Percentiles rank a stretch among this genome's conserved stretches.
Conservation (phyloP, 2,888 invertebrate species). For the Thymelicus acteon region DNA sequence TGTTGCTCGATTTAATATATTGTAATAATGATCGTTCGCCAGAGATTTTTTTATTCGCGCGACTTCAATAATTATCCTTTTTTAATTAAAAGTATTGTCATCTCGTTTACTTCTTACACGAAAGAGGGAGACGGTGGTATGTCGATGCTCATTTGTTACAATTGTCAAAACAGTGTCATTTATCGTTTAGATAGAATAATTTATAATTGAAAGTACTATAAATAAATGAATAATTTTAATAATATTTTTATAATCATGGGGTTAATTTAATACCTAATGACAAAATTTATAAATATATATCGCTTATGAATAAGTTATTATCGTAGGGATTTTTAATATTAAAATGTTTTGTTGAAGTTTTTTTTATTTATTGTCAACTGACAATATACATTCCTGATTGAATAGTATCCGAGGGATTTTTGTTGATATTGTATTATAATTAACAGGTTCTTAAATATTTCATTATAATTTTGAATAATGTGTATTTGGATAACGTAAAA, state of each 20-base stretch:
- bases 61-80: too few species aligned
- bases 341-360: background rate
- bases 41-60: too few species aligned
- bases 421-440: background rate
- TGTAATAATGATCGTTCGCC: too few species aligned
- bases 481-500: too few species aligned
- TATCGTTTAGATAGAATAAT: slow-evolving; percentile 2
- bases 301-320: background rate
- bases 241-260: slow-evolving; percentile 1
- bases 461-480: too few species aligned
- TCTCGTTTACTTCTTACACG: background rate
- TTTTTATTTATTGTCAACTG: background rate
- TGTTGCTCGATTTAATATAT: too few species aligned
- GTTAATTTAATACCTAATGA: background rate
- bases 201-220: slow-evolving; percentile 4
- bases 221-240: slow-evolving; percentile 3
- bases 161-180: background rate
- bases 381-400: background rate
- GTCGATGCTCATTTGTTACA: background rate
- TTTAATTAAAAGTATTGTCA: background rate
- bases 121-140: background rate
- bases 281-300: slow-evolving; percentile 1
- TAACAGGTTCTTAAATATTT: background rate
- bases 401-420: background rate
- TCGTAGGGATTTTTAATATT: background rate